phyloP scores from a whole-genome alignment of 2,113 vertebrate species.

The Heliornis fulica region DNA sequence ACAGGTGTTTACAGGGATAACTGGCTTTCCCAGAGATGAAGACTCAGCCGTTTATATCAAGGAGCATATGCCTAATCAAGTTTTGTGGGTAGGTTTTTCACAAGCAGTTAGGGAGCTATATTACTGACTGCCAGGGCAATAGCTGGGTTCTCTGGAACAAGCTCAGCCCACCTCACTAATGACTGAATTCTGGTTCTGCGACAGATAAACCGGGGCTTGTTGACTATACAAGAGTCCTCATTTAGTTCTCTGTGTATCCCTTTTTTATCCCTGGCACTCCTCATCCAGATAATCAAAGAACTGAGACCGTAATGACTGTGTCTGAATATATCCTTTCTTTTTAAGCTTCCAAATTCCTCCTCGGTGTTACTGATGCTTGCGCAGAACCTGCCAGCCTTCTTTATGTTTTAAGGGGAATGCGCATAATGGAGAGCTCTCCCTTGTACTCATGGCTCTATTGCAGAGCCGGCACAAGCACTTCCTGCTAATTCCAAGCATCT shows the following conservation, averaged over 20 bases:
- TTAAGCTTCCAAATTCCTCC: conserved; percentile 17
- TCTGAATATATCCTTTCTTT: conserved; percentile 16
- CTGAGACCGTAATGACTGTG: background rate
- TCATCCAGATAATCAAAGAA: background rate
- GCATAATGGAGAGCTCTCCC: background rate
- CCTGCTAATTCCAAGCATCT: background rate
- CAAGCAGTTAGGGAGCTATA: background rate
- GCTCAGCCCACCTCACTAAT: background rate
- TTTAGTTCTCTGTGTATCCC: background rate
- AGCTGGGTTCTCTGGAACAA: background rate
- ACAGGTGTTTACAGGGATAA: background rate
- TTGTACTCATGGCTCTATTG: background rate
- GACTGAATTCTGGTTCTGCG: background rate
- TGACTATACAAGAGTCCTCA: background rate
- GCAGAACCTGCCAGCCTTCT: conserved; percentile 14
- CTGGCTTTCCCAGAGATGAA: background rate
- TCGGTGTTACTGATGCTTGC: background rate
- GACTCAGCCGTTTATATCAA: background rate
- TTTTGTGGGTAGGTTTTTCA: background rate
- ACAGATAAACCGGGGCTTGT: background rate
- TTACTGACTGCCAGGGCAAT: background rate
- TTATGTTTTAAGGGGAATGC: background rate
- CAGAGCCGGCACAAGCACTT: background rate
- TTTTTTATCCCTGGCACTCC: background rate
- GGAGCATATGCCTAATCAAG: background rate